These are phyloP conservation scores for Callipepla californica DNA, from an alignment of 2,113 vertebrate genomes.

Conservation along the genomic window DNA sequence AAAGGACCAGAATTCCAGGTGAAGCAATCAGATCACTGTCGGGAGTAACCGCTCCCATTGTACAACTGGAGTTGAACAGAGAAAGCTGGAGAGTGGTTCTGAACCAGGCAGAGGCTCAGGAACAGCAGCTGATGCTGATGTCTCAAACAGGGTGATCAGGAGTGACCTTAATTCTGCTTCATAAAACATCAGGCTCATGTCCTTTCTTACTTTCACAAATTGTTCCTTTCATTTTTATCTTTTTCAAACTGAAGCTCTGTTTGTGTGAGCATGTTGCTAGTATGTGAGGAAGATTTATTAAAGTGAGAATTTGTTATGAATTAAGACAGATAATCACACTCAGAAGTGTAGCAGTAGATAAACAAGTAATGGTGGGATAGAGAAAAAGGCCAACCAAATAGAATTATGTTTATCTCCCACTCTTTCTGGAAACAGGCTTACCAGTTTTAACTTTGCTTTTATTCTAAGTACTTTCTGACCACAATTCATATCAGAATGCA, in stretches of 20 bases:
- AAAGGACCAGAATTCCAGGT: background rate
- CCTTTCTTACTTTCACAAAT: background rate
- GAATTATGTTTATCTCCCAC: background rate
- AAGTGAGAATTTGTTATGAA: background rate
- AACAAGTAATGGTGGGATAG: background rate
- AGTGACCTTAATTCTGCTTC: background rate
- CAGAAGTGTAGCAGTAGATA: background rate
- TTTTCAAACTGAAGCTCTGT: background rate
- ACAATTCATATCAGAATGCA: background rate
- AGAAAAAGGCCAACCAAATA: rapidly evolving
- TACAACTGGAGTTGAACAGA: background rate
- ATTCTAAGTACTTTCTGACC: background rate
- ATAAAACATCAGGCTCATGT: background rate
- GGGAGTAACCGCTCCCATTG: background rate
- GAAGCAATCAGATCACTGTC: background rate
- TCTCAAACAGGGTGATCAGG: background rate
- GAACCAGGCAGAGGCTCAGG: background rate
- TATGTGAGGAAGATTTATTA: background rate
- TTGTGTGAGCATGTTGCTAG: rapidly evolving
- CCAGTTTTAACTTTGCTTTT: background rate
- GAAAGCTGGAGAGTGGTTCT: background rate
- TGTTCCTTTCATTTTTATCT: background rate
- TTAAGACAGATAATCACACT: background rate
- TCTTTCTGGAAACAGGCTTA: background rate
- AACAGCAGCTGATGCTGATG: background rate